phyloP scores from a whole-genome alignment of 37 sponge, comb jelly and placozoan species.

The Spongilla lacustris region DNA sequence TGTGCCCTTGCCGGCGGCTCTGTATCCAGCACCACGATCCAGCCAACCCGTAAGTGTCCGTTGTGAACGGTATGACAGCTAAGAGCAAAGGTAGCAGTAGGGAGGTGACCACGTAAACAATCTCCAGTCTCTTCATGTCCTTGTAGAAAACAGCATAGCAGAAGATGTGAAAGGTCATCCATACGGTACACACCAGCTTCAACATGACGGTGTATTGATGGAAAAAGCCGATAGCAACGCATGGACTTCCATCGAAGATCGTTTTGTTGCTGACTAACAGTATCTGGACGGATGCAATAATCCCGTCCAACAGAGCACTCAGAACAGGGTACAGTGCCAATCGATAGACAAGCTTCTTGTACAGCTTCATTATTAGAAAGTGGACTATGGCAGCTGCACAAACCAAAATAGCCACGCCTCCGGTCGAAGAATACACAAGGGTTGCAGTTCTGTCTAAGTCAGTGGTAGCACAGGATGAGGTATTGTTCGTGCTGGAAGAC shows the following conservation, averaged over 20 bases:
- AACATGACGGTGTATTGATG: background rate
- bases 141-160: background rate
- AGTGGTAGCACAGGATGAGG: too few relatives aligned
- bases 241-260: background rate
- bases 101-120: background rate
- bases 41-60: background rate
- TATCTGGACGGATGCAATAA: background rate
- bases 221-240: background rate
- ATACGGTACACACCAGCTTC: background rate
- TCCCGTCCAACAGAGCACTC: background rate
- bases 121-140: background rate
- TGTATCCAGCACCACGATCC: background rate
- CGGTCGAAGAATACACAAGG: background rate
- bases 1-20: background rate
- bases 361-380: background rate
- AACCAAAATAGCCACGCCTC: background rate
- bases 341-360: background rate
- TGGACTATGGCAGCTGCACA: background rate
- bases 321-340: background rate
- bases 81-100: background rate
- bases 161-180: background rate
- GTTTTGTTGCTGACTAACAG: background rate
- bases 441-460: background rate
- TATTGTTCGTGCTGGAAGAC: too few relatives aligned
- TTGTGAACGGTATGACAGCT: background rate